Base-by-base conservation (phyloP, 2,888 invertebrate species). In the Tuberolachnus salignus region DNA sequence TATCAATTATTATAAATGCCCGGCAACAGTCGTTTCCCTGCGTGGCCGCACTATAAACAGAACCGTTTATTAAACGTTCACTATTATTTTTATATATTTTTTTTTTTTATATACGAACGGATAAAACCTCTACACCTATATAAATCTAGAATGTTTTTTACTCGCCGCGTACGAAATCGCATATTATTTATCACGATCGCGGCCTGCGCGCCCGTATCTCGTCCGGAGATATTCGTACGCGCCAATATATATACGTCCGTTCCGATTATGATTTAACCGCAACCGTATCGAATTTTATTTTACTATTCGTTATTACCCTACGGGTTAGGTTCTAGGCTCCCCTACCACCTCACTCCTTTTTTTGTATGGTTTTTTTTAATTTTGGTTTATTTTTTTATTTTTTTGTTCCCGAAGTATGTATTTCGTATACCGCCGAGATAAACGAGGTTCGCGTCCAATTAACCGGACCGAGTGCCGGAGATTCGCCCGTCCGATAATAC, bases 41-140 rank as follows among this genome's bases (percentile, higher is more conserved):
- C 4, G 1, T 34, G 14, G 14, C 4, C 26, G 57, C n/a, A 34
- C 13, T 42, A 42, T 6, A 6, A 73, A 53, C 61, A 34, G 14
- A 34, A 49, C 46, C 21, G 19, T 73, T 73, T 42, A 59, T 71
- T 59, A 59, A 71, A 71, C 57, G 71, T 71, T 23, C 44, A n/a
- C 1, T n/a, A 16, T 0, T 26, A n/a, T 46, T 49, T 14, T 49
- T 57, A 34, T 34, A 14, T 8, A 21, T 10, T 55, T 21, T 11
- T 44, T 3, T 34, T 26, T 16, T 34, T 59, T 9, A 9, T 34
- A n/a, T 34, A 6, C 34, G 34, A 4, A 6, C 34, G n/a, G n/a
- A 46, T 16, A 34, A 26, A 21, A 59, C 42, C n/a, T 63, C 3
- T 63, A 63, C 13, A 46, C 46, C 6, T 19, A 4, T 14, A 63